phyloP scores from a whole-genome alignment of 2,888 invertebrate genomes.

The Drosophila affinis region DNA sequence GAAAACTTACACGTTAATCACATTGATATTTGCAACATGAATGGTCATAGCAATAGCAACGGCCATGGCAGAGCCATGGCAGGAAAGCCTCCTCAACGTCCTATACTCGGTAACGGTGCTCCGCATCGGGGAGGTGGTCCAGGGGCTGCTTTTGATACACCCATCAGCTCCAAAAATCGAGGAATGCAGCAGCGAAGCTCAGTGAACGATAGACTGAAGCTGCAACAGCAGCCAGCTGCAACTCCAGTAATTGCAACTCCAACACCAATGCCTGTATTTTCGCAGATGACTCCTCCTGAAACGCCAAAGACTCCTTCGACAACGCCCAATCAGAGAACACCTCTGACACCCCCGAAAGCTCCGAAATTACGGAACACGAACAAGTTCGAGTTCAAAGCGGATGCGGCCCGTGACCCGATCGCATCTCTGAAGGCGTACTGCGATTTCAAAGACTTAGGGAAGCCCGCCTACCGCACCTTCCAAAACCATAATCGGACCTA shows the following conservation, averaged over 20 bases:
- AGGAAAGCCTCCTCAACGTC: constrained; percentile 53
- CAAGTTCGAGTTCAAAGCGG: constrained; percentile 22
- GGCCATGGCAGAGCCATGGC: constrained; percentile 16
- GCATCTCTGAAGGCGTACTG: constrained; percentile 77
- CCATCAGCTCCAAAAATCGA: constrained; percentile 8
- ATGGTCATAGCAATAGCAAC: constrained; percentile 50
- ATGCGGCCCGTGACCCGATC: constrained; percentile 71
- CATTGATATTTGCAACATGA: constrained; percentile 20
- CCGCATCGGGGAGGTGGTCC: constrained; percentile 31
- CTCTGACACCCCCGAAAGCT: neutral
- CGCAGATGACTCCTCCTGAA: constrained; percentile 53
- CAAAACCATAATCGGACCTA: constrained; percentile 21
- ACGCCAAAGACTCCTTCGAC: constrained; percentile 40
- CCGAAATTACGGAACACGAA: neutral
- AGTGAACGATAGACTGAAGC: constrained; percentile 64
- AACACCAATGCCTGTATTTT: constrained; percentile 37
- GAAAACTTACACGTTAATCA: neutral
- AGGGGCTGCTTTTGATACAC: neutral
- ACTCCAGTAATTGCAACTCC: constrained; percentile 49
- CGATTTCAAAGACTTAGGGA: constrained; percentile 58
- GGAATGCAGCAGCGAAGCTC: constrained; percentile 48
- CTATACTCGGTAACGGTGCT: constrained; percentile 60
- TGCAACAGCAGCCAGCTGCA: constrained; percentile 41
- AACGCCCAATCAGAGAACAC: neutral
- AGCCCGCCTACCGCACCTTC: constrained; percentile 65